A percentile compares a stretch with the other conserved stretches of the same genome.
These are phyloP conservation scores for Palaemon carinicauda DNA, from an alignment of 1,140 invertebrate genomes.

Conservation along the genomic window DNA sequence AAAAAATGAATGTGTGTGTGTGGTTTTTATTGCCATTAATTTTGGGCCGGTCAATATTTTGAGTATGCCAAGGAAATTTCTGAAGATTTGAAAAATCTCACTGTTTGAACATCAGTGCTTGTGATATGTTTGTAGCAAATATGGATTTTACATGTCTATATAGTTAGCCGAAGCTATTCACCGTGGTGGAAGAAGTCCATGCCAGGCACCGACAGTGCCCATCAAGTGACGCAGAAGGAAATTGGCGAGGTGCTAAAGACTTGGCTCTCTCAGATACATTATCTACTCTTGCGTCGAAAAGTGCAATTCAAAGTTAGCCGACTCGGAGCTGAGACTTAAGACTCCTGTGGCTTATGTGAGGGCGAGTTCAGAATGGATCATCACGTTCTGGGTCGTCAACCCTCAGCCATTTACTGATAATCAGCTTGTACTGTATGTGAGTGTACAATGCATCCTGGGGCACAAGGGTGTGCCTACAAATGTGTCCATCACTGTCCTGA, in stretches of 20 bases:
- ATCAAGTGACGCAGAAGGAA: slow-evolving; percentile 44
- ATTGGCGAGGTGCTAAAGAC: slow-evolving; percentile 55
- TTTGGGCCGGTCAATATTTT: slow-evolving; percentile 17
- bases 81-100: slow-evolving; percentile 34
- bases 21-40: neutral
- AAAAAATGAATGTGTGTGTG: no score
- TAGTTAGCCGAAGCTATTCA: slow-evolving; percentile 33
- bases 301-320: slow-evolving; percentile 56
- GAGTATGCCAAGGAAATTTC: slow-evolving; percentile 36
- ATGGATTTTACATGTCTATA: slow-evolving; percentile 48
- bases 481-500: slow-evolving; percentile 53
- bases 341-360: slow-evolving; percentile 52
- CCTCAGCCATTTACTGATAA: slow-evolving; percentile 55
- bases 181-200: slow-evolving; percentile 34
- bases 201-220: slow-evolving; percentile 43
- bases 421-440: slow-evolving; percentile 51
- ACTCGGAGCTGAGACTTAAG: slow-evolving; percentile 55
- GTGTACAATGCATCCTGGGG: slow-evolving; percentile 55
- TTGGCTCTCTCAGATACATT: slow-evolving; percentile 42
- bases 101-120: slow-evolving; percentile 45
- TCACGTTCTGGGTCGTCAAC: slow-evolving; percentile 41
- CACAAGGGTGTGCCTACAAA: slow-evolving; percentile 54
- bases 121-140: slow-evolving; percentile 53
- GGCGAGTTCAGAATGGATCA: slow-evolving; percentile 47
- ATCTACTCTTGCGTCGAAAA: slow-evolving; percentile 55